These are phyloP conservation scores for Liodrosophila aerea DNA, from an alignment of 2,888 invertebrate species.

Conservation along the genomic window DNA sequence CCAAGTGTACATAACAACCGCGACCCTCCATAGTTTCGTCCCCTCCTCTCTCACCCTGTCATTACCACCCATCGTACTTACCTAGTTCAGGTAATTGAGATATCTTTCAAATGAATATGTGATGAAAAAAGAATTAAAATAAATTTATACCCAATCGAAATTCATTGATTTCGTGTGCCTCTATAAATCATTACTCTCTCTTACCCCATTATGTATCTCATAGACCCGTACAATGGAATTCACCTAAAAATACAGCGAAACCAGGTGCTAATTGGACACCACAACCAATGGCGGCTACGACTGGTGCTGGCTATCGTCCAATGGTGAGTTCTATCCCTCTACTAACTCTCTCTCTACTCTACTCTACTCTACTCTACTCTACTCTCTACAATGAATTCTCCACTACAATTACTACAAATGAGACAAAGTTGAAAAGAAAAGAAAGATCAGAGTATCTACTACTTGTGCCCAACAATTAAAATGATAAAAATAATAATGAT, in stretches of 20 bases:
- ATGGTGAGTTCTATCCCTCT: conserved; percentile 87
- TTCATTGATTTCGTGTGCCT: conserved; percentile 72
- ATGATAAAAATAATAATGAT: conserved; percentile 3
- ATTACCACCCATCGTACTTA: conserved; percentile 4
- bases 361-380: conserved; percentile 58
- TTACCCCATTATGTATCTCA: conserved; percentile 77
- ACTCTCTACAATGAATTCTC: conserved; percentile 44
- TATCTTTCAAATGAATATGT: too few species aligned
- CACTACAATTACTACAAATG: conserved; percentile 33
- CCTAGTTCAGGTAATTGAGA: conserved; percentile 43
- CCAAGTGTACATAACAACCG: conserved; percentile 15
- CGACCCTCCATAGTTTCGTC: conserved; percentile 6
- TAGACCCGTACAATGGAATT: conserved; percentile 95
- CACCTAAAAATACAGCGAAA: conserved; percentile 93
- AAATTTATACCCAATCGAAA: conserved; percentile 42
- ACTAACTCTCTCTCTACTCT: conserved; percentile 59
- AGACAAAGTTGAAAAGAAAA: conserved; percentile 21
- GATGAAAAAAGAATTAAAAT: too few species aligned
- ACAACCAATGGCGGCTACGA: conserved; percentile 94
- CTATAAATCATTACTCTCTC: conserved; percentile 73
- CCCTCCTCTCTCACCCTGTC: conserved; percentile 10
- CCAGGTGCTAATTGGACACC: conserved; percentile 91
- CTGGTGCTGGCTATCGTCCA: conserved; percentile 92
- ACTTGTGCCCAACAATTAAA: conserved; percentile 9
- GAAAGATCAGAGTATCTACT: conserved; percentile 22